phyloP scores from a whole-genome alignment of 1,140 invertebrate species.

The Aphis craccivora region DNA sequence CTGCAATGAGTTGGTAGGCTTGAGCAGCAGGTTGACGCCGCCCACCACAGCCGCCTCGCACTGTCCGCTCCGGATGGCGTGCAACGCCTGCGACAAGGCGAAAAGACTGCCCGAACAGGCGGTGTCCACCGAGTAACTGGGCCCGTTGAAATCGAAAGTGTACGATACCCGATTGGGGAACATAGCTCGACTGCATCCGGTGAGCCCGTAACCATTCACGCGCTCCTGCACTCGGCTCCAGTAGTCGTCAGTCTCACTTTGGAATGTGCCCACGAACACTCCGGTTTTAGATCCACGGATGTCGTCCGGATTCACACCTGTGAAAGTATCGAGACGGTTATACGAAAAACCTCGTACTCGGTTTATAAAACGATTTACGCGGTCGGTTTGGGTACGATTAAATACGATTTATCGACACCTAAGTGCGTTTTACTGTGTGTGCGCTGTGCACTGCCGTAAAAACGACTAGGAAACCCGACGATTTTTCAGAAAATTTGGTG shows the following conservation, averaged over 20 bases:
- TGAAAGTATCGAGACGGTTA: not conserved
- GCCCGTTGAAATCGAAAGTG: conserved; percentile 91
- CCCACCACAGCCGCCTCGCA: conserved; percentile 94
- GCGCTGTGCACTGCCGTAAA: too few relatives aligned
- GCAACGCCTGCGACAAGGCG: conserved; percentile 85
- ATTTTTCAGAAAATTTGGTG: too few relatives aligned
- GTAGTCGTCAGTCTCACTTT: conserved; percentile 84
- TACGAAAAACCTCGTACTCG: too few relatives aligned
- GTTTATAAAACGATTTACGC: not conserved
- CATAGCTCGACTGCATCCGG: conserved; percentile 92
- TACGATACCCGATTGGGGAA: conserved; percentile 95
- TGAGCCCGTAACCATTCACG: conserved; percentile 90
- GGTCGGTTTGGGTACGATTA: not conserved
- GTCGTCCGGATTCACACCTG: conserved; percentile 79
- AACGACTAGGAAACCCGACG: too few relatives aligned
- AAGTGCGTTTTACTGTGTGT: not conserved
- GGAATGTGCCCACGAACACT: conserved; percentile 88
- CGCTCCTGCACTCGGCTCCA: conserved; percentile 78
- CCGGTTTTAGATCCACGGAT: conserved; percentile 86
- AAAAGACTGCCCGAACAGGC: conserved; percentile 93
- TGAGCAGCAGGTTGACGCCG: conserved; percentile 79
- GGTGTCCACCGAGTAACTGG: conserved; percentile 92
- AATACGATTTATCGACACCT: not conserved
- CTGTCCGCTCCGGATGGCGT: conserved; percentile 81
- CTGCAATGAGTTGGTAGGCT: conserved; percentile 87